Conservation (phyloP, 2,113 vertebrate genomes). For the Pterocles burchelli region DNA sequence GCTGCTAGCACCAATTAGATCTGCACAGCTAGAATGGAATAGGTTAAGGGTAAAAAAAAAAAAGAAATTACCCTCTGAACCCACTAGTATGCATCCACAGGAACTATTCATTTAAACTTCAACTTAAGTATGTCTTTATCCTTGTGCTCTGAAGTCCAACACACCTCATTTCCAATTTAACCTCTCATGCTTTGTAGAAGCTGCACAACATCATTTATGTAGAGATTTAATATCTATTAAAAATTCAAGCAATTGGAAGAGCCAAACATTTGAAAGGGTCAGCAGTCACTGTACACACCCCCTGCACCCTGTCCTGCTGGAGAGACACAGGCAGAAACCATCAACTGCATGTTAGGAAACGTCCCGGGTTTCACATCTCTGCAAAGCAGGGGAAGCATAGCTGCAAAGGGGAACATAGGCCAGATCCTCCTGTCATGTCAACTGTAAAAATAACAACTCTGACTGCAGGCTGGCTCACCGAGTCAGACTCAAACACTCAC, state of each 20-base stretch:
- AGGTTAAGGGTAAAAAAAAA: background rate
- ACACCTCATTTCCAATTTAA: conserved; percentile 29
- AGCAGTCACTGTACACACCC: background rate
- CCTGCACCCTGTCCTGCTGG: accelerated
- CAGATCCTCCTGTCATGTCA: background rate
- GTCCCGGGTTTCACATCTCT: background rate
- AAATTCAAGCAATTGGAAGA: background rate
- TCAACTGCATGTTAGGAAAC: accelerated
- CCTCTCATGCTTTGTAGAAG: conserved; percentile 12
- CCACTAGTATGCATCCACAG: background rate
- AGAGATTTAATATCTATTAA: background rate
- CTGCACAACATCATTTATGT: background rate
- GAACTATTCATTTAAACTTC: conserved; percentile 36
- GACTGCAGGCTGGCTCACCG: background rate
- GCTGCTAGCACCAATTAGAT: background rate
- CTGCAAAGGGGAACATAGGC: background rate
- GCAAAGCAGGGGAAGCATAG: accelerated
- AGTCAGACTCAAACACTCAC: background rate
- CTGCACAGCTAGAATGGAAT: background rate
- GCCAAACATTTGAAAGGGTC: background rate
- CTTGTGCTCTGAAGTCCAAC: conserved; percentile 17
- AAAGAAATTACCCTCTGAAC: conserved; percentile 27
- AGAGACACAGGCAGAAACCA: background rate
- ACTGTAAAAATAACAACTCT: background rate
- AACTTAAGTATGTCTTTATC: conserved; percentile 18